Percentiles rank a stretch among this genome's conserved stretches.
Conservation (phyloP, 2,888 invertebrate species). For the Teleogryllus oceanicus region DNA sequence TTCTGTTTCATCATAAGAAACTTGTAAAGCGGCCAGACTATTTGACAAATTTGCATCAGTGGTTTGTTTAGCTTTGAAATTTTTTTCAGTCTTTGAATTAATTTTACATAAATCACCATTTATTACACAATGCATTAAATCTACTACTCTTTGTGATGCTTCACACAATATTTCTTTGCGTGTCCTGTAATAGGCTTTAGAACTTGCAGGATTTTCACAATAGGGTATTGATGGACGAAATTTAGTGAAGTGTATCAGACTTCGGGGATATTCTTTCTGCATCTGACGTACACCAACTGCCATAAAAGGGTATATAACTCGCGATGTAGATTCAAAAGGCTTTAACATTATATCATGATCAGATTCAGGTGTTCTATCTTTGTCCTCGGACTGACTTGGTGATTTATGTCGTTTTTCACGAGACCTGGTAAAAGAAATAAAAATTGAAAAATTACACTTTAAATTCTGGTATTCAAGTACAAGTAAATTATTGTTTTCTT, state of each 20-base stretch:
- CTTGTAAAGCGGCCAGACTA: constrained; percentile 32
- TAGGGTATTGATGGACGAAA: constrained; percentile 29
- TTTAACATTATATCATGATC: constrained; percentile 30
- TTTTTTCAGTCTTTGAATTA: not conserved
- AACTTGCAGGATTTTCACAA: constrained; percentile 31
- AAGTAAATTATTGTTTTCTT: no score
- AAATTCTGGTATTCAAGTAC: no score
- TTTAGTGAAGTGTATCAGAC: constrained; percentile 31
- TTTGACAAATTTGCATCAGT: constrained; percentile 28
- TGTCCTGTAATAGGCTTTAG: constrained; percentile 26
- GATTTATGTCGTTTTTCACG: constrained; percentile 27
- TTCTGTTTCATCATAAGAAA: constrained; percentile 33
- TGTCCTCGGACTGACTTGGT: constrained; percentile 22
- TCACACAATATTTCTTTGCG: constrained; percentile 30
- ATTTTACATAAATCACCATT: constrained; percentile 22
- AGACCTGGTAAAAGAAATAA: constrained; percentile 25
- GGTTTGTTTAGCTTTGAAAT: not conserved
- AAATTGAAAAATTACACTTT: no score
- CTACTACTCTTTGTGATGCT: constrained; percentile 28
- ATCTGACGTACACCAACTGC: constrained; percentile 27
- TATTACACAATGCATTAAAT: constrained; percentile 31
- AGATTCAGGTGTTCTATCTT: constrained; percentile 26
- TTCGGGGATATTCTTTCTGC: constrained; percentile 29
- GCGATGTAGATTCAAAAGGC: constrained; percentile 32
- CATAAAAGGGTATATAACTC: constrained; percentile 27